Base-by-base conservation (phyloP, 1,140 invertebrate genomes). In the Drosophila chauvacae region DNA sequence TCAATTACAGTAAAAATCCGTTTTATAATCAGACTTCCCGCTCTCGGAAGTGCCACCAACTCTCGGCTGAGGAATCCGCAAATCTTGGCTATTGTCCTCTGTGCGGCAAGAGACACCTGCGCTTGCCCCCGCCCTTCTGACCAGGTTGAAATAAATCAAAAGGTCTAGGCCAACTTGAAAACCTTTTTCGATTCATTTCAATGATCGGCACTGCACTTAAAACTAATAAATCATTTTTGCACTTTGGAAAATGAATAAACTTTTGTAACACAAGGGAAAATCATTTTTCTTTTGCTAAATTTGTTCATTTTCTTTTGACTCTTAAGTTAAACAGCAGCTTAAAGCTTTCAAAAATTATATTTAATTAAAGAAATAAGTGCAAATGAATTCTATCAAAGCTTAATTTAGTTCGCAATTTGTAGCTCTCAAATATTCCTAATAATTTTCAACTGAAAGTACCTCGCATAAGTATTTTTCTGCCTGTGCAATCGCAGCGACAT, bases 401-500 rank as follows among this genome's bases (percentile, higher is more conserved):
- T 26, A 26, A 26, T 26, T 26, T 26, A 26, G 26, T 26, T 4
- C 0, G 4, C 26, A 26, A 13, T 35, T 42, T 10, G n/a, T n/a
- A 9, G 39, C 39, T 9, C 4, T 1, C 41, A 10, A n/a, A 10
- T 42, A 42, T 14, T 47, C 13, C 13, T 9, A 47, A 7, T 47
- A 16, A 23, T 9, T 7, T 47, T 26, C 3, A 7, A 26, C 23
- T 14, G 4, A 26, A 48, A 26, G 14, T 2, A 48, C 1, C 7
- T 26, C 0, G 13, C 20, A 23, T 33, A 3, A 0, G 1, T 18
- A 47, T 66, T 68, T 55, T 55, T 55, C 35, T 55, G 23, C 18
- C 41, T 45, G 62, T 70, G 66, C 47, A 70, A 56, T 56, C 48
- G 48, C 16, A 13, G 70, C 33, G 50, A 35, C 68, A 63, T 81